These are phyloP conservation scores for Toxostoma redivivum DNA, from an alignment of 2,113 vertebrate species.

Conservation along the genomic window DNA sequence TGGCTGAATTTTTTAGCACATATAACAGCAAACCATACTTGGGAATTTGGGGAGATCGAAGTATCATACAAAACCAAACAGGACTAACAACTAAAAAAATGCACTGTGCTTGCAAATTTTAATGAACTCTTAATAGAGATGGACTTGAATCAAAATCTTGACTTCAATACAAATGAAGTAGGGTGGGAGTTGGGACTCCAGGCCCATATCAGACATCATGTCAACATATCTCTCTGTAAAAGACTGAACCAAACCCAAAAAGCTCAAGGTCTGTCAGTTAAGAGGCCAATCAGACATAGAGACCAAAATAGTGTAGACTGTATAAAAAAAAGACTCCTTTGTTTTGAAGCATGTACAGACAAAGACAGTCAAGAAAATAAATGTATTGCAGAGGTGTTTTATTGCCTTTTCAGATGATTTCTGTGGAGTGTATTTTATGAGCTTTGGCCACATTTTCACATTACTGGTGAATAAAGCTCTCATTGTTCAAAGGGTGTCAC, in stretches of 20 bases:
- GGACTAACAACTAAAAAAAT: not conserved
- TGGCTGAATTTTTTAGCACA: not conserved
- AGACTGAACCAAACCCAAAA: not conserved
- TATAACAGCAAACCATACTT: not conserved
- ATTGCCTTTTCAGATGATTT: slow-evolving; percentile 31
- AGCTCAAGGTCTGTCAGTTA: not conserved
- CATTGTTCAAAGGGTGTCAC: slow-evolving; percentile 36
- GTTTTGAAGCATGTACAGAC: not conserved
- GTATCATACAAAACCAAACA: not conserved
- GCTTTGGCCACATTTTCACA: not conserved
- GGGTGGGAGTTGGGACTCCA: not conserved
- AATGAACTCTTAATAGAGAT: not conserved
- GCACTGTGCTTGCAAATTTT: not conserved
- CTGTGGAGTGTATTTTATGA: slow-evolving; percentile 3
- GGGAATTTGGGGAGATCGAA: not conserved
- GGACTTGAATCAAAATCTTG: not conserved
- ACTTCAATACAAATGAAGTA: not conserved
- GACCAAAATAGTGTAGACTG: not conserved
- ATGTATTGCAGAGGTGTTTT: not conserved
- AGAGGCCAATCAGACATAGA: not conserved
- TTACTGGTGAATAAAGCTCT: not conserved
- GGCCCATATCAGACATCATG: not conserved
- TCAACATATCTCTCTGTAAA: not conserved
- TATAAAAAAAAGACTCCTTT: not conserved
- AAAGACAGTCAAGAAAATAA: not conserved